Evolutionary conservation across 2,797 vertebrate genomes (phyloP), one percentile per base, ranked within the genome.

Genomic region (Lacerta agilis): DNA sequence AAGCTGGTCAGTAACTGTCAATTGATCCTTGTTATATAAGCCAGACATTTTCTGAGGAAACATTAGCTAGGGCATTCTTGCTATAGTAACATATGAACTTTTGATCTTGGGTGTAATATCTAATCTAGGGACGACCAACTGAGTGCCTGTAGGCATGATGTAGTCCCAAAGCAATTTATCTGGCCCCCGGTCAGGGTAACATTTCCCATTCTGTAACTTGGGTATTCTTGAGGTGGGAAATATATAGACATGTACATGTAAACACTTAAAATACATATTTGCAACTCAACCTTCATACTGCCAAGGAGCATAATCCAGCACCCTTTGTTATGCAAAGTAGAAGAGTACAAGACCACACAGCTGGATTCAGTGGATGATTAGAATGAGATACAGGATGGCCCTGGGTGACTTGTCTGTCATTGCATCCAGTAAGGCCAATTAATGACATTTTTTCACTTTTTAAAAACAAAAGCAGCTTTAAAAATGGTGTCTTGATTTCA

Each of bases 1-100:
- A 76, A 58, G 25, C 58, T 85, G 55, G 77, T 80, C 33, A 41
- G 72, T 85, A 80, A 75, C n/a, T 66, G n/a, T 75, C 55, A 88
- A 27, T 83, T 88, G 81, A 80, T 66, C 23, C n/a, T 75, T 67
- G 58, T 80, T 82, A 55, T 73, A 36, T 81, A 85, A 85, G 73
- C 15, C 55, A 49, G 33, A 27, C 55, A 66, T 27, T 61, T 33
- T 64, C 29, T 64, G 73, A 75, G 67, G 33, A 83, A 38, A 66
- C 45, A n/a, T 55, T 76, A 76, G 72, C 41, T 82, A 83, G 17
- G 61, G 25, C n/a, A 29, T 71, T 83, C 43, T 36, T 77, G 8
- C 9, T 61, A 55, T 55, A 27, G 43, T 78, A 79, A 49, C 66
- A 36, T 67, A 67, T 66, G 69, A 85, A 85, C 38, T 80, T 73